Percentiles rank a stretch among this genome's conserved stretches.
These are phyloP conservation scores for Zaprionus bogoriensis DNA, from an alignment of 2,888 invertebrate genomes.

Conservation along the genomic window DNA sequence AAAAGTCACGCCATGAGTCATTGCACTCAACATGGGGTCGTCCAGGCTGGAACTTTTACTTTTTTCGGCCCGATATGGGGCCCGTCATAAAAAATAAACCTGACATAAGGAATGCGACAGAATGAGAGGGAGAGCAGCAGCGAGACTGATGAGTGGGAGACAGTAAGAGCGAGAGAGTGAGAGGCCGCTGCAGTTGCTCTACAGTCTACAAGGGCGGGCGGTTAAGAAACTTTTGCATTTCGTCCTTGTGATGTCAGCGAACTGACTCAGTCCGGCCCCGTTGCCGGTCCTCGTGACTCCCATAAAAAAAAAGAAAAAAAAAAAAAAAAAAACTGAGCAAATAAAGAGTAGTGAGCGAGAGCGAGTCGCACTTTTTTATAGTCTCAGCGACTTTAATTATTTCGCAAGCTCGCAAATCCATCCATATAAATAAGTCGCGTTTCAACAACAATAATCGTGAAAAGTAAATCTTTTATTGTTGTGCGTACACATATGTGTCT, in stretches of 20 bases:
- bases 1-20: conserved; percentile 77
- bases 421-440: conserved; percentile 22
- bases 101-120: neutral
- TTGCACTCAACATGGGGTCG: conserved; percentile 57
- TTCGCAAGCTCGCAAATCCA: conserved; percentile 43
- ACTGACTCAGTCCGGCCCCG: neutral
- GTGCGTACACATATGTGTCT: too few species aligned
- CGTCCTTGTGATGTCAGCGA: conserved; percentile 46
- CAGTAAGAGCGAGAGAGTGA: neutral
- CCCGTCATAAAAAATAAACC: neutral
- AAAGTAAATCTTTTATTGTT: conserved; percentile 28
- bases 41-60: conserved; percentile 48
- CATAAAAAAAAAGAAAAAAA: conserved; percentile 20
- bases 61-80: conserved; percentile 18
- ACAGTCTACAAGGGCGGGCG: conserved; percentile 41
- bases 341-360: conserved; percentile 3
- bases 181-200: neutral
- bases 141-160: too few species aligned
- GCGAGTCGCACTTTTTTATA: conserved; percentile 22
- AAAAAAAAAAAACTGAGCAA: conserved; percentile 2
- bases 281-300: neutral
- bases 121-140: neutral
- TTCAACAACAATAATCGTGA: conserved; percentile 26
- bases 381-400: conserved; percentile 43
- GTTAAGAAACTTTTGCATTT: conserved; percentile 46